A percentile compares a stretch with the other conserved stretches of the same genome.
Conservation (phyloP, 2,797 vertebrate genomes). For the Helostoma temminkii region DNA sequence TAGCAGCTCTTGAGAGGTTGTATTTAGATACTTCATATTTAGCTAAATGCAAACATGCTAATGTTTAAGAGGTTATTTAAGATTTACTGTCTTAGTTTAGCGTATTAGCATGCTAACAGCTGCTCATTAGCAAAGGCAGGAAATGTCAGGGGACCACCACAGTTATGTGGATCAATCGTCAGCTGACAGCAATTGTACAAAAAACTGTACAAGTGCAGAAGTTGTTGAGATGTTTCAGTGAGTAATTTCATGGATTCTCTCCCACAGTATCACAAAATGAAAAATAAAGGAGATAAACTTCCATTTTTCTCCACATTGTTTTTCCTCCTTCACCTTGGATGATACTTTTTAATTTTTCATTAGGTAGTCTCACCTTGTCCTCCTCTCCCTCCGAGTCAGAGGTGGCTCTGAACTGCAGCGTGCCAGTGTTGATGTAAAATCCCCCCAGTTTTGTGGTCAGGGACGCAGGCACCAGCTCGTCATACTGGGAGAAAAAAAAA, state of each 20-base stretch:
- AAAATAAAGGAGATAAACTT: neutral
- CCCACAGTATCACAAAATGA: neutral
- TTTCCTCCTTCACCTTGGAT: no score
- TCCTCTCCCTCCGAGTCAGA: constrained; percentile 96
- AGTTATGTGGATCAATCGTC: neutral
- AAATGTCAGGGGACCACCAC: neutral
- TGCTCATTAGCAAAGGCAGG: neutral
- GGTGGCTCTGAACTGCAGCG: constrained; percentile 94
- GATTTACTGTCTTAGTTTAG: neutral
- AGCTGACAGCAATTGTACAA: neutral
- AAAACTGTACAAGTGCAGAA: neutral
- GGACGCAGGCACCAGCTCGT: constrained; percentile 97
- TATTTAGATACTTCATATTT: no score
- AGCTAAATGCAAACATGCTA: no score
- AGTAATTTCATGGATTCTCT: neutral
- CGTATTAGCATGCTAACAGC: neutral
- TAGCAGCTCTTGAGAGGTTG: neutral
- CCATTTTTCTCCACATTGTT: no score
- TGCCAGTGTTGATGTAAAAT: constrained; percentile 99
- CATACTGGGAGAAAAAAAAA: constrained; percentile 86
- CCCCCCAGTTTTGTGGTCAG: constrained; percentile 97
- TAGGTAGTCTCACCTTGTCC: constrained; percentile 78
- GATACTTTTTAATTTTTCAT: neutral
- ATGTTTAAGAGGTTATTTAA: no score
- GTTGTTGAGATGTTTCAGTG: no score